Conservation (phyloP, 2,113 vertebrate species). For the Orthonyx spaldingii region DNA sequence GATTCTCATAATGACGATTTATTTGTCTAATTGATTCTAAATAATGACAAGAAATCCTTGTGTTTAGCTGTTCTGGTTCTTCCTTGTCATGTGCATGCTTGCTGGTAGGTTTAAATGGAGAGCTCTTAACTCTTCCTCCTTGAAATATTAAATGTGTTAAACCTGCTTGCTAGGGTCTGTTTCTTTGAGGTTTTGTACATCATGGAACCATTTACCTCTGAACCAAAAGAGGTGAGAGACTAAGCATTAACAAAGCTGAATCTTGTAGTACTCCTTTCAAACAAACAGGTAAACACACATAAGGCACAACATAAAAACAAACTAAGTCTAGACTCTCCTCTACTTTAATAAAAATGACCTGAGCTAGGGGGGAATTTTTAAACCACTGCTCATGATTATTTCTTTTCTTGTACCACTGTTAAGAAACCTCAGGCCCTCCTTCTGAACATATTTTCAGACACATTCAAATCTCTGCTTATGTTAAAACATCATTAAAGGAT, state of each 20-base stretch:
- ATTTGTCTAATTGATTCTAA: not conserved
- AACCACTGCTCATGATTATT: not conserved
- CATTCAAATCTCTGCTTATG: not conserved
- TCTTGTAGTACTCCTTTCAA: not conserved
- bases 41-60: not conserved
- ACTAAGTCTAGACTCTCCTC: not conserved
- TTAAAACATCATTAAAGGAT: not conserved
- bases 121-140: not conserved
- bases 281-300: not conserved
- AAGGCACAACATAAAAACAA: not conserved
- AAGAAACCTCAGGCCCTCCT: not conserved
- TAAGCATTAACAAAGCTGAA: not conserved
- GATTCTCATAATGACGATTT: too few species aligned
- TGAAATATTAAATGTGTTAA: not conserved
- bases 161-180: not conserved
- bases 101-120: not conserved
- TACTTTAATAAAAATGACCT: not conserved
- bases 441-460: not conserved
- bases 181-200: not conserved
- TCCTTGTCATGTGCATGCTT: not conserved
- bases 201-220: not conserved
- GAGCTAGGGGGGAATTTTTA: fast-evolving
- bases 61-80: not conserved
- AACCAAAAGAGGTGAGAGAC: not conserved
- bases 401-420: not conserved